Base-by-base conservation (phyloP, 2,113 vertebrate genomes). In the Psilopsiagon aymara region DNA sequence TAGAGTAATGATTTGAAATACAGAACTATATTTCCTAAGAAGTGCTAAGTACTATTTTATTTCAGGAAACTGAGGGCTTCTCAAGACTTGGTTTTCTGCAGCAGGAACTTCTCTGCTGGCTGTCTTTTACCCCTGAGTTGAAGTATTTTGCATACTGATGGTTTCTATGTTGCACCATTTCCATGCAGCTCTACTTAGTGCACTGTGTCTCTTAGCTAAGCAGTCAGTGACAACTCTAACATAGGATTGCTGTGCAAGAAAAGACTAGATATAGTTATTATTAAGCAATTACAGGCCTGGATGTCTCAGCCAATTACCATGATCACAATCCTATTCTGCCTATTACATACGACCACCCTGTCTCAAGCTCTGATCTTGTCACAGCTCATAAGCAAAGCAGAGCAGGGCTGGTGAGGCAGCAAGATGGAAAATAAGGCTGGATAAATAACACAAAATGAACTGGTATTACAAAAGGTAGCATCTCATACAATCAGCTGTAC, bases 281-380 rank as follows among this genome's bases (percentile, higher is more conserved):
- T 86, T 71, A 84, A 81, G 80, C 52, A 95, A 79, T 92, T 94
- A 79, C 21, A 79, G 66, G 33, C 44, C 62, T 89, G 80, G 39
- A 57, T 88, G 52, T 90, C 92, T 92, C 66, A 86, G 66, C n/a
- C 82, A 90, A 93, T 96, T 89, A 83, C 37, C 35, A 39, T 29
- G 73, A 93, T 88, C 76, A 88, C 73, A 96, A 33, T 47, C 39
- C 44, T 68, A 21, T 73, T 90, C 69, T 92, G 64, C 27, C 88
- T 79, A 11, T 74, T 84, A 69, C 73, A 47, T 71, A 64, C 55
- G 88, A 64, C 79, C 35, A 66, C 20, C 47, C 41, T 41, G 33
- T 66, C 47, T 92, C 94, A 86, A 79, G 37, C 90, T 95, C 90
- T 69, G 86, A 92, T 88, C 80, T 89, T 93, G 67, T 91, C 86